Evolutionary conservation across 1,140 invertebrate genomes (phyloP).

Genomic region (Sycophila sp.): DNA sequence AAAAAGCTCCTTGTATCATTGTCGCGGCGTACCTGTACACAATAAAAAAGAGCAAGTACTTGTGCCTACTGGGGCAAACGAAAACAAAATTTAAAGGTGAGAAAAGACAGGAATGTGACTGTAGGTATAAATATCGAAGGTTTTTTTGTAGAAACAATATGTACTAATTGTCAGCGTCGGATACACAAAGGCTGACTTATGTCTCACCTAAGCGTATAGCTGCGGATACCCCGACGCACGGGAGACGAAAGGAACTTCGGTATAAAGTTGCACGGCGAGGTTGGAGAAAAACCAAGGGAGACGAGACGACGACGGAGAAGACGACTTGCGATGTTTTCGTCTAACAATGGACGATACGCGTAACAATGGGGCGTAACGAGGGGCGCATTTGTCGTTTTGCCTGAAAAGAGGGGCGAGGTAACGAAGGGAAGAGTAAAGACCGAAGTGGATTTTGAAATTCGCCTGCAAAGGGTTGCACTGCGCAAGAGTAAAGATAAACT

Average conservation of each 20-base stretch:
- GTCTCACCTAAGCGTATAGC: not conserved
- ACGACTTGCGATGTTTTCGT: constrained; percentile 37
- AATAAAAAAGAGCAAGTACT: no score
- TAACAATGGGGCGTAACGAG: constrained; percentile 59
- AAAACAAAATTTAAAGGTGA: not conserved
- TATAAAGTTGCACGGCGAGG: constrained; percentile 39
- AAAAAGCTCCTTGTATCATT: no score
- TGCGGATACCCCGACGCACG: not conserved
- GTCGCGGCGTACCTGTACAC: no score
- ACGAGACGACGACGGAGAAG: not conserved
- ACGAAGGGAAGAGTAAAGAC: not conserved
- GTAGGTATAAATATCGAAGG: no score
- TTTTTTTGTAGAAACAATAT: constrained; percentile 1
- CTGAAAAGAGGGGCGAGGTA: constrained; percentile 20
- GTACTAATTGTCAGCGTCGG: not conserved
- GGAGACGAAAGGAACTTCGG: constrained; percentile 9
- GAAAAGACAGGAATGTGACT: constrained; percentile 46
- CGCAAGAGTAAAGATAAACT: not conserved
- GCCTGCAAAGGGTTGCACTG: not conserved
- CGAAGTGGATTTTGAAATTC: constrained; percentile 5
- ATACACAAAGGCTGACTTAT: not conserved
- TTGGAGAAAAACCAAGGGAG: constrained; percentile 9
- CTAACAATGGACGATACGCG: constrained; percentile 54
- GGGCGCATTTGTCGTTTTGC: constrained; percentile 45
- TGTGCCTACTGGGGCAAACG: not conserved